Percentiles rank a stretch among this genome's conserved stretches.
These are phyloP conservation scores for Ictinia mississippiensis DNA, from an alignment of 2,797 vertebrate genomes.

Conservation along the genomic window DNA sequence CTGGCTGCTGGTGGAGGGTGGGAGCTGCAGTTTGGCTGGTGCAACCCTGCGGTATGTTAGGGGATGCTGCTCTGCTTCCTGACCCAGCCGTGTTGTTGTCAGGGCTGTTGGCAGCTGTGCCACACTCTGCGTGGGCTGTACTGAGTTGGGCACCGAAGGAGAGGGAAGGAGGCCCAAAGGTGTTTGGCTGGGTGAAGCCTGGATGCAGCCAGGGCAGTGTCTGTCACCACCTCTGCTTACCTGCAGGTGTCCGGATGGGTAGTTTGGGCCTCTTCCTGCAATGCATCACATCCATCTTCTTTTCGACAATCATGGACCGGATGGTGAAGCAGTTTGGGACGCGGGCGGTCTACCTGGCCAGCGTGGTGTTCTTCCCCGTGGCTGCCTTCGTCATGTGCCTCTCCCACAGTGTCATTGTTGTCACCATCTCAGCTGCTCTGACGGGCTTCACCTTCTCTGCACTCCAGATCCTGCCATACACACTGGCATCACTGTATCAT, in stretches of 20 bases:
- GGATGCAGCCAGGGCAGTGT: background rate
- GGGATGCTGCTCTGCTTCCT: background rate
- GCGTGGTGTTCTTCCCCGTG: constrained; percentile 77
- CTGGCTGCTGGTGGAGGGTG: background rate
- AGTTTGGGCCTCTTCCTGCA: constrained; percentile 90
- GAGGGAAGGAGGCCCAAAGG: background rate
- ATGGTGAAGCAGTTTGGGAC: constrained; percentile 81
- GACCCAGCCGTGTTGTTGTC: accelerated
- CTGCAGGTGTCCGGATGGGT: constrained; percentile 84
- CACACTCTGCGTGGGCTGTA: accelerated
- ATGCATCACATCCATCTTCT: constrained; percentile 82
- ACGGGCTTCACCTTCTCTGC: constrained; percentile 85
- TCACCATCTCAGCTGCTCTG: constrained; percentile 80
- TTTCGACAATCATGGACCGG: constrained; percentile 84
- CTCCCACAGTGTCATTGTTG: constrained; percentile 75
- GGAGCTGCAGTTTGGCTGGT: background rate
- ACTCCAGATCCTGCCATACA: constrained; percentile 87
- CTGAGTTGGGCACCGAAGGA: background rate
- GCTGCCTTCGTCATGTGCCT: constrained; percentile 81
- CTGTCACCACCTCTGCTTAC: background rate
- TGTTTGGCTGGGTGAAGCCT: background rate
- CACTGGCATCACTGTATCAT: constrained; percentile 85
- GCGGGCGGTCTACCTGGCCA: constrained; percentile 79
- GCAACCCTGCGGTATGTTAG: accelerated
- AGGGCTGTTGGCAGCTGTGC: background rate